Evolutionary conservation across 2,113 vertebrate genomes (phyloP), one percentile per base, ranked within the genome.

Genomic region (Eretmochelys imbricata): DNA sequence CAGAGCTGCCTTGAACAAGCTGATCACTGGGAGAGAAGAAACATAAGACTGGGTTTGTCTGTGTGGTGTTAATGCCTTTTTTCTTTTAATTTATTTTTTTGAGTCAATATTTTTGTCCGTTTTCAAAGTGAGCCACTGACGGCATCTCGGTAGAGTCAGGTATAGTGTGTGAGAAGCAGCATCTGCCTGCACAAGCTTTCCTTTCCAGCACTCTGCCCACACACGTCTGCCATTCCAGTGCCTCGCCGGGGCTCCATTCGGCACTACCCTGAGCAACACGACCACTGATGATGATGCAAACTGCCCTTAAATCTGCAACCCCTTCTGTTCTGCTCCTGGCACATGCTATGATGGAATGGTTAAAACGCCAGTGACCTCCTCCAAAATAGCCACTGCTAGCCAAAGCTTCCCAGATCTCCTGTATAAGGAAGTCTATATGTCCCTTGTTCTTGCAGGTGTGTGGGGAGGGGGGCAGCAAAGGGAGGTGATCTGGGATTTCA

Each of bases 1-100:
- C 80, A 55, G 24, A 81, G n/a, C 75, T 82, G 91, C 88, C 88
- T 82, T 31, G 78, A 89, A 90, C 80, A 25, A 87, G 62, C 84
- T 25, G 42, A 0, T 14, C 84, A 14, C 48, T 17, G 84, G 10
- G 0, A 53, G 79, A 72, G 80, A n/a, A 48, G 14, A 20, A 1
- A 6, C 80, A 72, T n/a, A 2, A 17, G 27, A 5, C 0, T 51
- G 20, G 49, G 54, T 17, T 19, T 50, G 25, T 46, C 48, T 72
- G 2, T 25, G 82, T 1, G 79, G 54, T 79, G 69, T 59, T 5
- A 3, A 69, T 10, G 76, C 8, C 49, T 85, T 53, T n/a, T 8
- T 7, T 35, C 16, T 54, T 22, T 22, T 22, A 22, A 22, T 54
- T 0, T 0, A 19, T 22, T 1, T 10, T 46, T 27, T 7, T 25